phyloP scores from a whole-genome alignment of 2,888 invertebrate genomes.

The Lapara coniferarum region DNA sequence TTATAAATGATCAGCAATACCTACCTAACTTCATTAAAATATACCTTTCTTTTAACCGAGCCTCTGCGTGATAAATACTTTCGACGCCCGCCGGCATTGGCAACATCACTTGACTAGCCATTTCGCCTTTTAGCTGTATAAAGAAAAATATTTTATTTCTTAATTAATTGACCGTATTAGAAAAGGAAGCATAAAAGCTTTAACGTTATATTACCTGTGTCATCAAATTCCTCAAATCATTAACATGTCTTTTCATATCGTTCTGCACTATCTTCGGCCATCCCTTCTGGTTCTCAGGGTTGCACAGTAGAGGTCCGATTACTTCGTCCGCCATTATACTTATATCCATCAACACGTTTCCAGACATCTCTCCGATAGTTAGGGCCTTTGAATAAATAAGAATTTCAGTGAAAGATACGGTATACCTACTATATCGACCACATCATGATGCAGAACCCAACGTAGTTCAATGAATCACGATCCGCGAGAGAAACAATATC shows the following conservation, averaged over 20 bases:
- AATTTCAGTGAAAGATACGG: background rate
- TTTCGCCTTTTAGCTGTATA: slow-evolving; percentile 88
- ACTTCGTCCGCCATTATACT: slow-evolving; percentile 88
- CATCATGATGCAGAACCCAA: too few species aligned
- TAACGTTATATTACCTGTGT: slow-evolving; percentile 80
- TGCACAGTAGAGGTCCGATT: slow-evolving; percentile 88
- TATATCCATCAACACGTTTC: slow-evolving; percentile 88
- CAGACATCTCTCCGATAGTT: slow-evolving; percentile 88
- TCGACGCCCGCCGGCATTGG: slow-evolving; percentile 93
- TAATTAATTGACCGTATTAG: background rate
- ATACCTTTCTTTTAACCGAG: slow-evolving; percentile 69
- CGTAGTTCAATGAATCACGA: too few species aligned
- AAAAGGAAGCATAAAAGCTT: too few species aligned
- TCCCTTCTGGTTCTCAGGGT: slow-evolving; percentile 86
- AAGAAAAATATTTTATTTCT: background rate
- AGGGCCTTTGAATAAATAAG: slow-evolving; percentile 63
- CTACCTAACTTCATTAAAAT: background rate
- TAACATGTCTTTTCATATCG: slow-evolving; percentile 88
- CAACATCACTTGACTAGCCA: slow-evolving; percentile 92
- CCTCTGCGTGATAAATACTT: slow-evolving; percentile 85
- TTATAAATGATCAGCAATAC: too few species aligned
- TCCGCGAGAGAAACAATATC: too few species aligned
- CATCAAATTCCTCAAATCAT: slow-evolving; percentile 87
- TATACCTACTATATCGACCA: background rate
- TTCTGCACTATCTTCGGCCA: slow-evolving; percentile 90